Base-by-base conservation (phyloP, 2,797 vertebrate species). In the Tamandua tetradactyla region DNA sequence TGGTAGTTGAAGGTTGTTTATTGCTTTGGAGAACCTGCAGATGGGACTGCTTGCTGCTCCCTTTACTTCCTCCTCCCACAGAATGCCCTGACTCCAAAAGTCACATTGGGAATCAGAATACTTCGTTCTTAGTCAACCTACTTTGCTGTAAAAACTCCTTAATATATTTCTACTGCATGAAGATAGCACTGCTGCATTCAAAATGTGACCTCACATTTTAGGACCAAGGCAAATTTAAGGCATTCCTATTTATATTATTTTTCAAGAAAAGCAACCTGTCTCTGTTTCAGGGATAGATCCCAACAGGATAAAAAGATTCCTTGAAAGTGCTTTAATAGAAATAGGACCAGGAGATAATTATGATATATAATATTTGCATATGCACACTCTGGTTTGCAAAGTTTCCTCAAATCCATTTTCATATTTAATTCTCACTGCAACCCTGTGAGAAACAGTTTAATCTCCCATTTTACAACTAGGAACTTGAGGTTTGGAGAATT, bases 141-240 rank as follows among this genome's bases (percentile, higher is more conserved):
- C 32, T 52, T 88, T 75, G 5, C 13, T 69, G 3, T 32, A 76
- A 92, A 92, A 82, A 84, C 0, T 30, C 7, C 8, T 91, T 88
- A 80, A 66, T 52, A 92, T 57, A 47, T 47, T 75, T 32, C 59
- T 79, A 72, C 40, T 91, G n/a, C 42, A 62, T 55, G 32, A 85
- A 18, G 25, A 92, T 30, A 85, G 9, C 61, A 90, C 74, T 42
- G 27, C 20, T 79, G 15, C 69, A 78, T 57, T 22, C 23, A 69
- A 96, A 91, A 20, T 75, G 12, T 89, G 57, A 71, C 42, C 12
- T 84, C 62, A 95, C 61, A 57, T 89, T 91, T 95, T 91, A 87
- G 11, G 47, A 55, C 62, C 92, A 90, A 95, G 11, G 18, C 25
- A 61, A 82, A 52, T 81, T 93, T 84, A 91, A 88, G 62, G 7